Conservation (phyloP, 2,113 vertebrate genomes). For the Ardeotis arabs region DNA sequence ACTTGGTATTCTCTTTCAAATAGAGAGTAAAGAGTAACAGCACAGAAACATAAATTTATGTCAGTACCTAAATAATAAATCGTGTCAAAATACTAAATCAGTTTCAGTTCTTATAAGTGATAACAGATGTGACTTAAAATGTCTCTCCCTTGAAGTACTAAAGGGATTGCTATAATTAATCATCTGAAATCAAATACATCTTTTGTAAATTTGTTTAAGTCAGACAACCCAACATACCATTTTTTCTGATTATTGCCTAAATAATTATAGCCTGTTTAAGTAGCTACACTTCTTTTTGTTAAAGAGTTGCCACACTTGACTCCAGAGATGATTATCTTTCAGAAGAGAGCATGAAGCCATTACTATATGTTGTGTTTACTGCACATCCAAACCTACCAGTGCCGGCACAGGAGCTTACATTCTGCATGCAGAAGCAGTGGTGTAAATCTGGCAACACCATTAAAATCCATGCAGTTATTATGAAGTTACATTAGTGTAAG, state of each 20-base stretch:
- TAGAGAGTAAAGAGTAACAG: background rate
- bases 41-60: background rate
- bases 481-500: background rate
- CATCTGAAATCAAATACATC: background rate
- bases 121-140: background rate
- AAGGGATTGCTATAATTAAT: slow-evolving; percentile 11
- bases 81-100: background rate
- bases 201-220: background rate
- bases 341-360: background rate
- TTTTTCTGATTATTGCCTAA: background rate
- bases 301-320: background rate
- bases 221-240: background rate
- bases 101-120: background rate
- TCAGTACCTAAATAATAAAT: background rate
- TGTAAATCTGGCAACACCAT: background rate
- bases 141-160: background rate
- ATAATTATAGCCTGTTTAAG: background rate
- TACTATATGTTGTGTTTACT: background rate
- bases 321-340: background rate
- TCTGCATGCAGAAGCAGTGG: background rate
- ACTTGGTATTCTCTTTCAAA: background rate
- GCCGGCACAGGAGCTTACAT: background rate
- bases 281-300: background rate
- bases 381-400: background rate
- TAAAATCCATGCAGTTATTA: background rate